A percentile compares a stretch with the other conserved stretches of the same genome.
Evolutionary conservation across 2,113 vertebrate species (phyloP).

Genomic region (Melanostigma gelatinosum): DNA sequence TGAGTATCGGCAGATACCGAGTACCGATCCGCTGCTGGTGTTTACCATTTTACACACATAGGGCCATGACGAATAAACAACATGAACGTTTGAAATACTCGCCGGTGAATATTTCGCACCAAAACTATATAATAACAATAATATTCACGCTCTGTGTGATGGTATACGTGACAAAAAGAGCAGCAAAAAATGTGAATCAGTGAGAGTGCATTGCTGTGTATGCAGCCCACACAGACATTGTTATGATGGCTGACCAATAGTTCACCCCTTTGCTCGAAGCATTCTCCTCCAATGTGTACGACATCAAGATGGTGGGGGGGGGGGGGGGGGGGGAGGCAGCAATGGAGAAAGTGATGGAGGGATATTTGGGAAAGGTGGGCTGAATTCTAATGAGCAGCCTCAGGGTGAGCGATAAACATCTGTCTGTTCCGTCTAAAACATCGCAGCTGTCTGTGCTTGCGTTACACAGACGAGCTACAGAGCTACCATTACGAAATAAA

Average conservation of each 20-base stretch:
- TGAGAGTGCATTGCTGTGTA: neutral
- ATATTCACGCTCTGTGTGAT: too few relatives aligned
- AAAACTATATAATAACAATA: neutral
- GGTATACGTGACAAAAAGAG: too few relatives aligned
- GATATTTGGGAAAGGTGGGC: conserved; percentile 54
- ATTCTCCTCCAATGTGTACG: conserved; percentile 45
- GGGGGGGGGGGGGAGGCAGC: neutral
- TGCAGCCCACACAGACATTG: conserved; percentile 37
- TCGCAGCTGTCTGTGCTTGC: conserved; percentile 67
- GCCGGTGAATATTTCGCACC: neutral
- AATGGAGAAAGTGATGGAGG: conserved; percentile 11
- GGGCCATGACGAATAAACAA: neutral
- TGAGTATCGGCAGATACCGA: too few relatives aligned
- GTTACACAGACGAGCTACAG: conserved; percentile 67
- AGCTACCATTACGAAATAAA: conserved; percentile 59
- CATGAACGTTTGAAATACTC: neutral
- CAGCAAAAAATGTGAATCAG: neutral
- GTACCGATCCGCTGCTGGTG: too few relatives aligned
- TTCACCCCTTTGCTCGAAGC: conserved; percentile 54
- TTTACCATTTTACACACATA: too few relatives aligned
- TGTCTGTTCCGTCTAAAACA: conserved; percentile 75
- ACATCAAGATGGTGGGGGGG: conserved; percentile 14
- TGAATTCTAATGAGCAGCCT: conserved; percentile 77
- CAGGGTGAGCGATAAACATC: conserved; percentile 73
- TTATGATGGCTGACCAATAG: conserved; percentile 59